Evolutionary conservation across 2,797 vertebrate genomes (phyloP).

Genomic region (Pantherophis vulpinus): DNA sequence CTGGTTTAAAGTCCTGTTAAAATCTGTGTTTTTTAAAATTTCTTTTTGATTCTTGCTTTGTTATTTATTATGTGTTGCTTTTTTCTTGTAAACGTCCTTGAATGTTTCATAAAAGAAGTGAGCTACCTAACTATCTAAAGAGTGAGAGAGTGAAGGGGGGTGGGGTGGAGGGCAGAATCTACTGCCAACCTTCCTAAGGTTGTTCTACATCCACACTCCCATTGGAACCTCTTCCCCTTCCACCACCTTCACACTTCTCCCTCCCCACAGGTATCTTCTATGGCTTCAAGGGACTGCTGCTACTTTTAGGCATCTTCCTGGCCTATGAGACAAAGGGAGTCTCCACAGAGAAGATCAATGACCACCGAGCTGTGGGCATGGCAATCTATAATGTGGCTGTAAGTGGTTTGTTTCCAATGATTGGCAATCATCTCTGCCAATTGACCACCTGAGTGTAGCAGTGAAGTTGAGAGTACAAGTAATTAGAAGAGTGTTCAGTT

Average conservation of each 20-base stretch:
- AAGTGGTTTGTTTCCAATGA: constrained; percentile 54
- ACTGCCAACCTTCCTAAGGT: neutral
- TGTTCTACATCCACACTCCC: neutral
- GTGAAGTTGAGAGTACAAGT: neutral
- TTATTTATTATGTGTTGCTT: no score
- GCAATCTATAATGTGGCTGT: constrained; percentile 96
- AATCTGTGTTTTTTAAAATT: neutral
- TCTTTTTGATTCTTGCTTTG: neutral
- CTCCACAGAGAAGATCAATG: constrained; percentile 96
- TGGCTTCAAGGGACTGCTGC: constrained; percentile 89
- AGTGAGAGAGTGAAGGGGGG: neutral
- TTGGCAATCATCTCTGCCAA: neutral
- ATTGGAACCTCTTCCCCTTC: neutral
- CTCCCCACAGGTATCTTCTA: constrained; percentile 84
- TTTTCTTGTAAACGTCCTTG: neutral
- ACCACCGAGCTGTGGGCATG: constrained; percentile 94
- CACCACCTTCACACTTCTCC: neutral
- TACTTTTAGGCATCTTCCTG: constrained; percentile 91
- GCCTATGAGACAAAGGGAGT: constrained; percentile 96
- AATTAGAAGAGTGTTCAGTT: neutral
- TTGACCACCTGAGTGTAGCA: neutral
- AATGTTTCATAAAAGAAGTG: neutral
- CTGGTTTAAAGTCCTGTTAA: neutral
- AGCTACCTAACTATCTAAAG: neutral
- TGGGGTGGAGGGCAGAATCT: neutral